These are phyloP conservation scores for Pseudachorutes palmiensis DNA, from an alignment of 1,140 invertebrate species.

Conservation along the genomic window DNA sequence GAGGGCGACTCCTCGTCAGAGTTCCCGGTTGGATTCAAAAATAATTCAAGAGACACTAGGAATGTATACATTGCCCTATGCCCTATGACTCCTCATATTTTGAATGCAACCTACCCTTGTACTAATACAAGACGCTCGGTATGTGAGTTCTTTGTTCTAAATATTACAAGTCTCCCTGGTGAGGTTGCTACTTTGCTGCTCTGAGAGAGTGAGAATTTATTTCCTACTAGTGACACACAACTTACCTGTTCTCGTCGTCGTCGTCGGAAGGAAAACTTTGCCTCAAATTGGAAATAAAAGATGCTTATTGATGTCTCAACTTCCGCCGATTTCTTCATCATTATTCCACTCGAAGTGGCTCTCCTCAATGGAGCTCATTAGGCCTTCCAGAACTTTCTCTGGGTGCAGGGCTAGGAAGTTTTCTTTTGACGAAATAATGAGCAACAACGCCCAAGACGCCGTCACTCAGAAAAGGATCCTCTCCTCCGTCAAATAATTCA, in stretches of 20 bases:
- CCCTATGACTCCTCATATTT: no score
- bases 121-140: no score
- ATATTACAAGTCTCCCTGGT: no score
- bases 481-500: constrained; percentile 2
- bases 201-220: no score
- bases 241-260: background rate
- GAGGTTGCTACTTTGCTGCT: no score
- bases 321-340: background rate
- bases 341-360: background rate
- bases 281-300: background rate
- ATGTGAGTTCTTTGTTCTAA: no score
- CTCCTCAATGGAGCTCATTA: constrained; percentile 1
- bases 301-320: background rate
- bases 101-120: no score
- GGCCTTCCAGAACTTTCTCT: background rate
- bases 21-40: no score
- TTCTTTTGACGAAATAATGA: background rate
- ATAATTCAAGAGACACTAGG: no score
- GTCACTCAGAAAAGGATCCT: background rate
- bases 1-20: no score
- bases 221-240: background rate
- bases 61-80: no score
- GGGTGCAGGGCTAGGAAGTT: background rate
- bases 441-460: background rate
- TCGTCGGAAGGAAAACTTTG: background rate